A percentile compares a stretch with the other conserved stretches of the same genome.
These are phyloP conservation scores for Chymomyza procnemis DNA, from an alignment of 2,888 invertebrate species.

Conservation along the genomic window DNA sequence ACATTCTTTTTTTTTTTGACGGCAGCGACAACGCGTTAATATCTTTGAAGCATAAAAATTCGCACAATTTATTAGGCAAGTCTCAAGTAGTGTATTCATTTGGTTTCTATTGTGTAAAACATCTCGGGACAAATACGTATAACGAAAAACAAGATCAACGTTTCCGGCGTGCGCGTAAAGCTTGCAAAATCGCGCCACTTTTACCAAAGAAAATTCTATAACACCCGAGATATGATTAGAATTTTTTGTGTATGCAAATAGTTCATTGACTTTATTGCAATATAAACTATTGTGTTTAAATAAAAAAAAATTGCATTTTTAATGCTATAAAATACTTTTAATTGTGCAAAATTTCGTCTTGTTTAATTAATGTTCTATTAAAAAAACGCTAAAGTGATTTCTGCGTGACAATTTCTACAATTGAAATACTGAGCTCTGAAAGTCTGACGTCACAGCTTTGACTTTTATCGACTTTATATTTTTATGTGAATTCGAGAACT, in stretches of 20 bases:
- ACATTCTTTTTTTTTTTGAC: conserved; percentile 31
- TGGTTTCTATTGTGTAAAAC: conserved; percentile 43
- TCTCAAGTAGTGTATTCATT: background rate
- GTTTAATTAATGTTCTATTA: background rate
- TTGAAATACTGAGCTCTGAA: conserved; percentile 16
- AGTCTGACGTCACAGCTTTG: conserved; percentile 22
- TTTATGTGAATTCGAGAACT: background rate
- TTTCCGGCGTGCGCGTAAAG: conserved; percentile 25
- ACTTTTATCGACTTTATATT: conserved; percentile 3
- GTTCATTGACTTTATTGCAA: background rate
- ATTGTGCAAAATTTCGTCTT: too few relatives aligned
- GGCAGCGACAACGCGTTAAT: conserved; percentile 8
- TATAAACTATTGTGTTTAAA: background rate
- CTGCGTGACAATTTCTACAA: conserved; percentile 38
- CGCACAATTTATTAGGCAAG: conserved; percentile 54
- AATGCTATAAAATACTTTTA: background rate
- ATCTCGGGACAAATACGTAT: conserved; percentile 35
- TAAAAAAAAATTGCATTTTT: background rate
- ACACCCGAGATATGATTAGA: background rate
- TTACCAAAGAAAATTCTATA: background rate
- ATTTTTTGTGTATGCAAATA: background rate
- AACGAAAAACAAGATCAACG: conserved; percentile 63
- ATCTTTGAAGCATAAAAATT: conserved; percentile 51
- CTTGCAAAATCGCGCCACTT: conserved; percentile 14
- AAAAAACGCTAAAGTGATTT: background rate